phyloP scores from a whole-genome alignment of 2,113 vertebrate species.

The Ancistrus triradiatus region DNA sequence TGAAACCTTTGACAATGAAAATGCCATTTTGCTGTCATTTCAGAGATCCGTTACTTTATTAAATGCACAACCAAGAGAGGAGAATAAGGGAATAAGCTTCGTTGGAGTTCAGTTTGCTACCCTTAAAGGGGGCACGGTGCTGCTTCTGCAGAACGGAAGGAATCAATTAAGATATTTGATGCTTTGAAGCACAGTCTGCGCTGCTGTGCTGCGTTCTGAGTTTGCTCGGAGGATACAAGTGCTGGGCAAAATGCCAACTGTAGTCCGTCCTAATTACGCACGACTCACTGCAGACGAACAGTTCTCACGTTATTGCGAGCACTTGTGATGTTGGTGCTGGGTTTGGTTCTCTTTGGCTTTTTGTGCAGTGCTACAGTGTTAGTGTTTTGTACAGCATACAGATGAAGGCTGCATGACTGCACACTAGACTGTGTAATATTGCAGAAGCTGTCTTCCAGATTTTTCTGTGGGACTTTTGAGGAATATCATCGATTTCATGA shows the following conservation, averaged over 20 bases:
- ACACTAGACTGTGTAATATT: no score
- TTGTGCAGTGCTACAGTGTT: neutral
- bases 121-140: neutral
- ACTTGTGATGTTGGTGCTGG: slow-evolving; percentile 51
- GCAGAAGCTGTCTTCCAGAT: no score
- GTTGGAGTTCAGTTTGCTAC: neutral
- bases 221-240: slow-evolving; percentile 69
- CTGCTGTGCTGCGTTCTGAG: slow-evolving; percentile 51
- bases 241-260: slow-evolving; percentile 67
- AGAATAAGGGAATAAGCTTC: neutral
- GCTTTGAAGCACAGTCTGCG: slow-evolving; percentile 46
- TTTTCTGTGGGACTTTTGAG: no score
- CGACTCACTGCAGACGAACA: slow-evolving; percentile 57
- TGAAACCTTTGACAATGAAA: no score
- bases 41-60: no score
- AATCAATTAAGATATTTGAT: slow-evolving; percentile 66
- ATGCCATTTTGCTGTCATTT: no score
- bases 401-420: no score
- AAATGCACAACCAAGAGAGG: neutral
- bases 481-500: no score
- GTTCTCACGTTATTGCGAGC: slow-evolving; percentile 55
- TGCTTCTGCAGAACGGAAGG: slow-evolving; percentile 37
- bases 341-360: no score
- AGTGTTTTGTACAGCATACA: no score
- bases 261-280: slow-evolving; percentile 59